phyloP scores from a whole-genome alignment of 2,113 vertebrate species.

The Emydura subglobosa region DNA sequence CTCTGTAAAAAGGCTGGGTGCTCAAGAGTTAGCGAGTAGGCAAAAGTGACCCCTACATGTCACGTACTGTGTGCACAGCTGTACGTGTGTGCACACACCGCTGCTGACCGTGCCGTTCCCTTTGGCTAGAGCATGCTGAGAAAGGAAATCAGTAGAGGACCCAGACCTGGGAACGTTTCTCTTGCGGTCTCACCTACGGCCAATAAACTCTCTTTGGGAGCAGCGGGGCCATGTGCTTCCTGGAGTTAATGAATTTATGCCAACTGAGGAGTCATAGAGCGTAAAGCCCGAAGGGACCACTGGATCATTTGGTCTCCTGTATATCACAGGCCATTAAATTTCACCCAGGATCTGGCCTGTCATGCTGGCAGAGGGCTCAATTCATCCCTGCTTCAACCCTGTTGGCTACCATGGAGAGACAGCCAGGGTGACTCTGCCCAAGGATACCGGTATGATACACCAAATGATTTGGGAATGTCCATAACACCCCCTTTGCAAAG shows the following conservation, averaged over 20 bases:
- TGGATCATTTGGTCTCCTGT: neutral
- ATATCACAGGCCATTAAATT: neutral
- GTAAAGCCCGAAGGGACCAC: neutral
- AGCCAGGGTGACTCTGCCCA: neutral
- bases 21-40: neutral
- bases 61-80: fast-evolving
- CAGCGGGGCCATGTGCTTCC: neutral
- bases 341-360: neutral
- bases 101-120: neutral
- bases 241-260: neutral
- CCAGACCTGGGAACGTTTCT: neutral
- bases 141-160: neutral
- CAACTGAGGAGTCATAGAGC: no score
- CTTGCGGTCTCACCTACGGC: neutral
- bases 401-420: neutral
- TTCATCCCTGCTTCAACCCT: neutral
- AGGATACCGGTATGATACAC: neutral
- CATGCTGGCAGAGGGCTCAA: neutral
- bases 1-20: neutral
- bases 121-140: neutral
- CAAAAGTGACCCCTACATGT: neutral
- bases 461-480: neutral
- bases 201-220: neutral
- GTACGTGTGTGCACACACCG: neutral
- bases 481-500: neutral